Percentiles rank a stretch among this genome's conserved stretches.
phyloP scores from a whole-genome alignment of 2,888 invertebrate species.

The Xylocampa areola region DNA sequence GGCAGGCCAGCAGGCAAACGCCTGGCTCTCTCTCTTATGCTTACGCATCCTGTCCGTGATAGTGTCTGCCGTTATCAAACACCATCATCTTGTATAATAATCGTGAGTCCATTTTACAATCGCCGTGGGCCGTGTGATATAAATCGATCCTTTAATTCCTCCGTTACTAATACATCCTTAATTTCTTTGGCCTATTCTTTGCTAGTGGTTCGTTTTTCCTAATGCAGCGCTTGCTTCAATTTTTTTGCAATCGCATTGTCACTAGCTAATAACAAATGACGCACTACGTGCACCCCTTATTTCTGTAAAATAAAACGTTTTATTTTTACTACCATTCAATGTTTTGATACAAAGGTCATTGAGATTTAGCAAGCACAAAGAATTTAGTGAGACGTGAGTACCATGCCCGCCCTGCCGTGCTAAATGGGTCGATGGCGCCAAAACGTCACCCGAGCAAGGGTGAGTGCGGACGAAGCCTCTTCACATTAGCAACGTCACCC shows the following conservation, averaged over 20 bases:
- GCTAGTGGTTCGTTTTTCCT: constrained; percentile 79
- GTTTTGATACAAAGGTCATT: constrained; percentile 76
- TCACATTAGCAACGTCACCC: constrained; percentile 58
- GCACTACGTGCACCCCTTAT: constrained; percentile 87
- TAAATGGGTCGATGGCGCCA: constrained; percentile 90
- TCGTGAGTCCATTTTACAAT: constrained; percentile 88
- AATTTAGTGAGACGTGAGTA: constrained; percentile 70
- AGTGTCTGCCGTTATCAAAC: constrained; percentile 83
- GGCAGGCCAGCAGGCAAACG: constrained; percentile 85
- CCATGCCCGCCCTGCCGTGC: constrained; percentile 81
- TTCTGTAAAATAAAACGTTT: constrained; percentile 81
- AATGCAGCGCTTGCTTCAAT: constrained; percentile 77
- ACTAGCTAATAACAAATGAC: constrained; percentile 84
- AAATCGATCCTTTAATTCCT: constrained; percentile 85
- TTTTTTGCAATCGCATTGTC: constrained; percentile 87
- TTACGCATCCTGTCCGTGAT: constrained; percentile 88
- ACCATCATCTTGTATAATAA: constrained; percentile 81
- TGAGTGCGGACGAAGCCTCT: constrained; percentile 64
- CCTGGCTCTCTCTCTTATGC: constrained; percentile 87
- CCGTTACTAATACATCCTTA: constrained; percentile 86
- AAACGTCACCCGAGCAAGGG: constrained; percentile 82
- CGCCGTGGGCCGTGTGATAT: constrained; percentile 86
- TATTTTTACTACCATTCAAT: constrained; percentile 67
- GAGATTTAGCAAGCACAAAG: constrained; percentile 75
- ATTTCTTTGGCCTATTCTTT: constrained; percentile 88